Percentiles rank a stretch among this genome's conserved stretches.
These are phyloP conservation scores for Trichogramma evanescens DNA, from an alignment of 2,888 invertebrate species.

Conservation along the genomic window DNA sequence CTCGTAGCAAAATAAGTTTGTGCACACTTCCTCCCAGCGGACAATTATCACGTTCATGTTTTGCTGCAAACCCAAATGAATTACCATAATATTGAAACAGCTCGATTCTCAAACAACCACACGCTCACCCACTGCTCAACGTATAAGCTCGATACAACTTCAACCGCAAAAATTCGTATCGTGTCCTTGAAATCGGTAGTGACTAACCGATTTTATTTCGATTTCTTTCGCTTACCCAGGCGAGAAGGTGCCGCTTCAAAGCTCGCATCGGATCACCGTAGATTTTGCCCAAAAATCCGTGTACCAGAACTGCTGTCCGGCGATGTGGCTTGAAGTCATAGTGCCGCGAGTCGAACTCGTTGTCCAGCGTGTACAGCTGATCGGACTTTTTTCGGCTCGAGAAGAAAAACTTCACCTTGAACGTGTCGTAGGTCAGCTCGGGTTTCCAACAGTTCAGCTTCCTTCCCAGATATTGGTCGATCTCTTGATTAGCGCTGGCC, in stretches of 20 bases:
- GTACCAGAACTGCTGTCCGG: constrained; percentile 55
- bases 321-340: constrained; percentile 51
- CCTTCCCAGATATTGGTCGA: too few species aligned
- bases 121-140: too few species aligned
- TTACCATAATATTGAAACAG: background rate
- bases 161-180: too few species aligned
- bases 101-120: too few species aligned
- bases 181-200: too few species aligned
- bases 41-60: constrained; percentile 59
- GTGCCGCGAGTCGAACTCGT: too few species aligned
- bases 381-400: background rate
- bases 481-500: too few species aligned
- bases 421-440: background rate
- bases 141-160: too few species aligned
- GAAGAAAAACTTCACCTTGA: background rate
- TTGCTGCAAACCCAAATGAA: constrained; percentile 40
- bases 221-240: constrained; percentile 46
- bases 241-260: constrained; percentile 54
- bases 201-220: too few species aligned
- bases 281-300: constrained; percentile 59
- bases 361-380: background rate
- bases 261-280: constrained; percentile 54
- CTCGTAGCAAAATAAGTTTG: constrained; percentile 57
- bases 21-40: constrained; percentile 57
- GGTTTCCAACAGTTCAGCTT: too few species aligned